Evolutionary conservation across 2,888 invertebrate species (phyloP), one percentile per base, ranked within the genome.

Genomic region (Lochmaea capreae): DNA sequence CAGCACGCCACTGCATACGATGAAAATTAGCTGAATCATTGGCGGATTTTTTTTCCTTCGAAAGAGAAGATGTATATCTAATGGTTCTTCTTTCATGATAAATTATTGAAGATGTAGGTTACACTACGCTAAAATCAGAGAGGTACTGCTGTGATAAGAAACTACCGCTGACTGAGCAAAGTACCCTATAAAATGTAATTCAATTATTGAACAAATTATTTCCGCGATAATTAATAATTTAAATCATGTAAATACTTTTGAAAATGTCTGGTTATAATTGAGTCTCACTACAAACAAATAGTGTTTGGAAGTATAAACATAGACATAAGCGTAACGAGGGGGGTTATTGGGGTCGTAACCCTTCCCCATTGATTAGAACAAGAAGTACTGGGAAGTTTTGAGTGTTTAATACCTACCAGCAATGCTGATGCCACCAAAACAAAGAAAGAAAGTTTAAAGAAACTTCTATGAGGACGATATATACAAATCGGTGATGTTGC

Each of bases 101-200:
- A 59, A 59, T 59, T 33, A 59, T 12, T 59, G 10, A 6, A n/a
- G 33, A 59, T 59, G 59, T 59, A 59, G 59, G 59, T 59, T 59
- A 59, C 6, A 16, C n/a, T 26, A 59, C 14, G 2, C 59, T 14
- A 59, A 59, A 59, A 59, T 59, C 59, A 33, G 14, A 33, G 33
- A 33, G 33, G 59, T 59, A 59, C 26, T 59, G 59, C 59, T 59
- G 59, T 14, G 59, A 12, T 59, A 59, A 59, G 33, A 8, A 59
- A 33, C n/a, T 59, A 59, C 59, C 59, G n/a, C 59, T 59, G 26
- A 54, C 59, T 59, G 59, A 59, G 59, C n/a, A 59, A 59, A 59
- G 14, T 59, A 59, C 59, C n/a, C n/a, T 14, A 22, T 33, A 33
- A 59, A 59, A 59, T 33, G 54, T 54, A 59, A 59, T 33, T 59